Conservation (phyloP, 2,797 vertebrate species). For the Odontamblyopus rebecca region DNA sequence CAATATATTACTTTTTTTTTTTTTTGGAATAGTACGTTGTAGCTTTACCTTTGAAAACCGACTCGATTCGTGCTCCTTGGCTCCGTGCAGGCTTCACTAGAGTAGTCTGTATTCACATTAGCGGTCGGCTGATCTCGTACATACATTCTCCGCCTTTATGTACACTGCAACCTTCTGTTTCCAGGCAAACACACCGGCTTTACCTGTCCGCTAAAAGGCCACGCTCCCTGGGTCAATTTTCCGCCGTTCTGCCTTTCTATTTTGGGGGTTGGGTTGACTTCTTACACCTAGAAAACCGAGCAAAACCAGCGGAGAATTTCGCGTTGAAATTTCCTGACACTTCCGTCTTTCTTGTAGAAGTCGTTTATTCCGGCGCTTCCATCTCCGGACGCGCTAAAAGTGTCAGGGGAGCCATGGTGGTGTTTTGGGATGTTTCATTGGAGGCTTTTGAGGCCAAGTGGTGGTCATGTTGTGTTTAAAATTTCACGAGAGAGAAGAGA, state of each 20-base stretch:
- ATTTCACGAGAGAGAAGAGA: conserved; percentile 48
- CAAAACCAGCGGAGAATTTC: background rate
- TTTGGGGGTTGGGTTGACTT: conserved; percentile 1
- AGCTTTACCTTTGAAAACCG: background rate
- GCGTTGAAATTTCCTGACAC: conserved; percentile 8
- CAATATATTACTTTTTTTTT: no score
- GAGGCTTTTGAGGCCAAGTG: conserved; percentile 53
- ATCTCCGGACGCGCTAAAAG: conserved; percentile 1
- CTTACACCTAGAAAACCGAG: background rate
- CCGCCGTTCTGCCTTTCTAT: conserved; percentile 5
- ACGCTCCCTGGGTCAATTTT: conserved; percentile 20
- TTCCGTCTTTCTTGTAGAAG: conserved; percentile 9
- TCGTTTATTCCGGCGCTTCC: conserved; percentile 18
- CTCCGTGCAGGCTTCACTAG: conserved; percentile 26
- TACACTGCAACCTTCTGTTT: conserved; percentile 16
- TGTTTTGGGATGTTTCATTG: conserved; percentile 12
- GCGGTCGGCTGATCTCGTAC: conserved; percentile 37
- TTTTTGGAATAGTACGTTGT: no score
- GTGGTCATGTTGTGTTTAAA: conserved; percentile 60
- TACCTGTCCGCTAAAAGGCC: conserved; percentile 5
- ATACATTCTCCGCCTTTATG: conserved; percentile 13
- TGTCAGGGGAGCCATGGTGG: conserved; percentile 14
- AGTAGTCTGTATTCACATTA: conserved; percentile 25
- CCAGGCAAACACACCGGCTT: conserved; percentile 15
- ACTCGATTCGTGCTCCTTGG: conserved; percentile 6